Base-by-base conservation (phyloP, 2,888 invertebrate genomes). In the Caenorhabditis doughertyi region DNA sequence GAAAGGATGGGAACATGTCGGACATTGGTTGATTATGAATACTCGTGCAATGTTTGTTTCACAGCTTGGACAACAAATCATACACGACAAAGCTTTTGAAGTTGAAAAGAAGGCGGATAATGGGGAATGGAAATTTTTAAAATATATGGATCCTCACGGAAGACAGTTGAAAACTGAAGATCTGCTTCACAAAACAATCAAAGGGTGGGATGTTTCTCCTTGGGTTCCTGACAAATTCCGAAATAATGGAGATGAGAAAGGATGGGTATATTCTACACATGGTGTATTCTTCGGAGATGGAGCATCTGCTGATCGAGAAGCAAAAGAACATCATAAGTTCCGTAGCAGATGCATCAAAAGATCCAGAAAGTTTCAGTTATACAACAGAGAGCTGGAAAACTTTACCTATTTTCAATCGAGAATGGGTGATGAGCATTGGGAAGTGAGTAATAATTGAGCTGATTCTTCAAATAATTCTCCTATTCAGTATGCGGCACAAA, bases 201-300 rank as follows among this genome's bases (percentile, higher is more conserved):
- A 68, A 16, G 85, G 89, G 1, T 89, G 89, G 87, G 79, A 79
- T 51, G 87, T 84, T 42, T 74, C 70, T 8, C 79, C 68, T n/a
- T 90, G 89, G 89, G 29, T 53, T n/a, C 67, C 83, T 7, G 90
- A 90, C 47, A 79, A 84, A 25, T 84, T 87, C 42, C 70, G 83
- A n/a, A 87, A 85, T 47, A 77, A 84, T 23, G 89, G 90, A 21
- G 90, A 89, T 42, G 83, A 85, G 21, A 85, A 89, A 16, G 90
- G 90, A 56, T 90, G 89, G 89, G 39, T 76, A 13, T 90, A 90
- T 53, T 85, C 89, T 8, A 64, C 82, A 21, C 76, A 73, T 13
- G 80, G 81, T 0, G 68, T 83, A 13, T 90, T 90, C 67, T 84
- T 85, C 82, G 86, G 84, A 18, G 70, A 82, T 1, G 72, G 73